These are phyloP conservation scores for Axis porcinus DNA, from an alignment of 2,113 vertebrate genomes.

Conservation along the genomic window DNA sequence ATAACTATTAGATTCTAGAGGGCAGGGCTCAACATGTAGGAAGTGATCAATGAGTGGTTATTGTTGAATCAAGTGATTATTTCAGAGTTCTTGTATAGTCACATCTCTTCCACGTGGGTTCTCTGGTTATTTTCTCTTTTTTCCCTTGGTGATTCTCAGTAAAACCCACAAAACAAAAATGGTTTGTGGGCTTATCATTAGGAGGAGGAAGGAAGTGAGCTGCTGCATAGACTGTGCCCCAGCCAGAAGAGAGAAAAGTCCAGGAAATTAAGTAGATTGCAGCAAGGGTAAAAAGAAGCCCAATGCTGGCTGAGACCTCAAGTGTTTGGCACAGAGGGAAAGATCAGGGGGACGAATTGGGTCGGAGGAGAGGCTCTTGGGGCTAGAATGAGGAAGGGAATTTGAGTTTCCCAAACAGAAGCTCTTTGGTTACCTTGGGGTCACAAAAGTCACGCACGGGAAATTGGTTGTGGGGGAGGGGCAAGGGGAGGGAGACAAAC, in stretches of 20 bases:
- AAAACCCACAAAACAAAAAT: conserved; percentile 37
- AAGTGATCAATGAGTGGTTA: background rate
- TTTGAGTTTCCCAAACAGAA: background rate
- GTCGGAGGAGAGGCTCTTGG: background rate
- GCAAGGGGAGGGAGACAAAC: background rate
- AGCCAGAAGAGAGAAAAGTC: background rate
- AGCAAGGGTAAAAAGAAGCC: background rate
- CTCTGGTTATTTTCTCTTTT: background rate
- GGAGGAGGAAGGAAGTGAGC: background rate
- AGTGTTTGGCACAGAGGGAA: background rate
- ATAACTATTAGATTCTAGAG: background rate
- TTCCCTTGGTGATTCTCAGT: conserved; percentile 8
- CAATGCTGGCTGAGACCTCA: background rate
- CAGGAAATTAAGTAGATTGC: background rate
- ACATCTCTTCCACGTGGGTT: background rate
- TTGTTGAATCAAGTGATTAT: background rate
- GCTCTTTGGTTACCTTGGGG: background rate
- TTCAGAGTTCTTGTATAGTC: background rate
- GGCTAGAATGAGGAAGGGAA: background rate
- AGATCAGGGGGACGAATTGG: background rate
- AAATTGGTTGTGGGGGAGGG: background rate
- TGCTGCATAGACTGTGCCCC: background rate
- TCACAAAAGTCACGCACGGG: background rate
- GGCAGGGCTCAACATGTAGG: background rate
- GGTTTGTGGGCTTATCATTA: background rate